Percentiles rank a stretch among this genome's conserved stretches.
phyloP scores from a whole-genome alignment of 1,140 invertebrate species.

The Halesus radiatus region DNA sequence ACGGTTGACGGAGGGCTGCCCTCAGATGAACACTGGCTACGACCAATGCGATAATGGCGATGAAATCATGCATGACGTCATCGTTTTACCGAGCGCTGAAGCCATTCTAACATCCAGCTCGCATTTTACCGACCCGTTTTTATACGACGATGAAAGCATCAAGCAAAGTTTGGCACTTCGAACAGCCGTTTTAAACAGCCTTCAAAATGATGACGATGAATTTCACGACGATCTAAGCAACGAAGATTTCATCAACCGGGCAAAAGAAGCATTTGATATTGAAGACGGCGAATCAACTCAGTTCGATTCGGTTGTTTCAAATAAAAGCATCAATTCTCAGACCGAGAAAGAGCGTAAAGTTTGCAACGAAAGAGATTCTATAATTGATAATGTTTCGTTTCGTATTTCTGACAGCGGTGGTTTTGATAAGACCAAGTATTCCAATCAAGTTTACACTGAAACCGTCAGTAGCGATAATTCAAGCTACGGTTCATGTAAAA shows the following conservation, averaged over 20 bases:
- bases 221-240: conserved; percentile 8
- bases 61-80: conserved; percentile 63
- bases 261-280: conserved; percentile 1
- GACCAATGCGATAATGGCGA: conserved; percentile 56
- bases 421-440: background rate
- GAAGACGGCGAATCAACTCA: background rate
- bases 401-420: background rate
- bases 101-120: conserved; percentile 61
- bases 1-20: conserved; percentile 59
- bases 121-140: conserved; percentile 45
- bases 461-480: background rate
- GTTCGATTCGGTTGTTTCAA: background rate
- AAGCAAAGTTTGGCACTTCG: conserved; percentile 15
- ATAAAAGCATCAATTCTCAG: no score
- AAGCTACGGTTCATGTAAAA: no score
- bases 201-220: conserved; percentile 8
- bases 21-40: conserved; percentile 55
- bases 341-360: conserved; percentile 8
- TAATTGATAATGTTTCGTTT: background rate
- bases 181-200: background rate
- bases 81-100: conserved; percentile 68
- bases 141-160: conserved; percentile 25
- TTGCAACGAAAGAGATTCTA: background rate
- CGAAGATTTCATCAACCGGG: conserved; percentile 22
- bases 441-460: background rate